A percentile compares a stretch with the other conserved stretches of the same genome.
phyloP scores from a whole-genome alignment of 2,888 invertebrate species.

The Folsomia manolachei region DNA sequence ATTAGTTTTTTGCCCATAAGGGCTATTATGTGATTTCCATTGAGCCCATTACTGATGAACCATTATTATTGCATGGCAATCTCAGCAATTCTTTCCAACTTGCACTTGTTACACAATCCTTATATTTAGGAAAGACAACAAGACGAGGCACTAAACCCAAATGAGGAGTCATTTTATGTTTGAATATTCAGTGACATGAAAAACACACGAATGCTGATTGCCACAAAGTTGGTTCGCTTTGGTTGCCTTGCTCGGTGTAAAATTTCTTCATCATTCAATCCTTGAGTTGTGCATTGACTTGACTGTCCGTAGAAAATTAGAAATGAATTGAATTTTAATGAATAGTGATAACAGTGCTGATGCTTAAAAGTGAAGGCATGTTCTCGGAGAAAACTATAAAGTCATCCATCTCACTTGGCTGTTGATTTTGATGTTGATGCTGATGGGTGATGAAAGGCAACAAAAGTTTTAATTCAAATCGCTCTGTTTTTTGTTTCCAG shows the following conservation, averaged over 20 bases:
- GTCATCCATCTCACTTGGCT: constrained; percentile 15
- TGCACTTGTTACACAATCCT: not conserved
- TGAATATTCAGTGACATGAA: not conserved
- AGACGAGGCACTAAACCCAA: too few species aligned
- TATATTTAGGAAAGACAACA: not conserved
- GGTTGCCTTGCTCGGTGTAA: not conserved
- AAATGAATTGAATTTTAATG: constrained; percentile 20
- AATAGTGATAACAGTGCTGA: constrained; percentile 5
- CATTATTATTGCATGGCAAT: not conserved
- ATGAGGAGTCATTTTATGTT: not conserved
- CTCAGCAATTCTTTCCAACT: too few species aligned
- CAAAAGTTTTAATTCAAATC: constrained; percentile 16
- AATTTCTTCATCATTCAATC: not conserved
- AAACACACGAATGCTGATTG: not conserved
- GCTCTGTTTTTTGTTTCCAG: constrained; percentile 8
- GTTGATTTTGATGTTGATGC: too few species aligned
- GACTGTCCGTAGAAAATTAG: not conserved
- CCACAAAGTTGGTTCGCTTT: not conserved
- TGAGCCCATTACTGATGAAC: constrained; percentile 1
- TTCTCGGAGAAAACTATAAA: constrained; percentile 4
- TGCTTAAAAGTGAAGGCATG: too few species aligned
- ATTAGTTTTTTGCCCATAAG: constrained; percentile 11
- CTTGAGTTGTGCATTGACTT: too few species aligned
- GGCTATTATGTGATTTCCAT: constrained; percentile 8
- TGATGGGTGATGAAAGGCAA: constrained; percentile 6